A percentile compares a stretch with the other conserved stretches of the same genome.
Conservation (phyloP, 2,113 vertebrate species). For the Triplophysa dalaica region DNA sequence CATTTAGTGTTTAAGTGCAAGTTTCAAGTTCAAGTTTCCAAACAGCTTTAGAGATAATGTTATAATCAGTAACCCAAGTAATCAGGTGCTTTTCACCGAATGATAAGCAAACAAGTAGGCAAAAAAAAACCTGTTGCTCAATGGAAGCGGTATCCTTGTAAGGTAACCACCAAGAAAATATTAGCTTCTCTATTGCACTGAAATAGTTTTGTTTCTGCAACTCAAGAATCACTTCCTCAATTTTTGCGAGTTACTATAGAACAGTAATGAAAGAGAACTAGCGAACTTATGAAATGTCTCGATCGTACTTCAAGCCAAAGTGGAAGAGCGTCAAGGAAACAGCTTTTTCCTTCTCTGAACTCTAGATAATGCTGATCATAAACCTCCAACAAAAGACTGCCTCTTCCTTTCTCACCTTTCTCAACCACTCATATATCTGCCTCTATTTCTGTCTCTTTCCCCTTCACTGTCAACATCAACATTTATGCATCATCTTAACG, state of each 20-base stretch:
- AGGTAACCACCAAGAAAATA: background rate
- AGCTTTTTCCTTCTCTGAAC: conserved; percentile 43
- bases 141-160: background rate
- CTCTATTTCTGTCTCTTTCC: background rate
- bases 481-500: background rate
- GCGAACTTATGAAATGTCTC: background rate
- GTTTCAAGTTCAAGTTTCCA: too few relatives aligned
- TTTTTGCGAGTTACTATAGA: conserved; percentile 11
- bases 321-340: conserved; percentile 45
- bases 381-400: background rate
- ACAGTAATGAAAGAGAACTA: background rate
- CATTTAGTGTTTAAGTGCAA: too few relatives aligned
- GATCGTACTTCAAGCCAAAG: conserved; percentile 18
- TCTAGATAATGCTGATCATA: conserved; percentile 19
- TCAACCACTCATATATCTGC: background rate
- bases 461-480: background rate
- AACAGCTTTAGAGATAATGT: background rate
- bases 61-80: background rate
- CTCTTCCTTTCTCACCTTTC: background rate
- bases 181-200: background rate
- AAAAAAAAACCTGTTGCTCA: background rate
- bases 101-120: background rate
- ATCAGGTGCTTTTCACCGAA: background rate
- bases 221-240: background rate
- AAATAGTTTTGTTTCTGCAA: conserved; percentile 30